Base-by-base conservation (phyloP, 2,888 invertebrate species). In the Lathronympha strigana region DNA sequence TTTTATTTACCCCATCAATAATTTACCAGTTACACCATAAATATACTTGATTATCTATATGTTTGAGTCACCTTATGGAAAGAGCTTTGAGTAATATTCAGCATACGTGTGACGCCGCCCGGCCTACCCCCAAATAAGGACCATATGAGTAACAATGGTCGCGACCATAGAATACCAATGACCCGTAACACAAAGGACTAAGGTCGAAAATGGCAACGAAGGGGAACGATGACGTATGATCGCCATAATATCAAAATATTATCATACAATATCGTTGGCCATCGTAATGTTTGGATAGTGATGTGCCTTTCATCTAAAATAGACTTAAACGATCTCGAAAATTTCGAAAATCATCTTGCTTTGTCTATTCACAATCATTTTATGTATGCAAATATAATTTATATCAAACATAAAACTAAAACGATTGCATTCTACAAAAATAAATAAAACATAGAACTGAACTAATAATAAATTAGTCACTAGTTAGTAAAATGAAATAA, bases 251-350 rank as follows among this genome's bases (percentile, higher is more conserved):
- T 78, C 83, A 72, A 79, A 84, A 86, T 77, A 90, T 90, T 91
- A 91, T 85, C 90, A 91, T 90, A 91, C 91, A 91, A 91, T 90
- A 87, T 76, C 68, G 60, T 36, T 61, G 78, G 68, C 69, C 82
- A 81, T 83, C 82, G 84, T 81, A 77, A 76, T 72, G 71, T 71
- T 74, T 73, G 33, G 9, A 57, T 73, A 76, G 72, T 72, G 72
- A 69, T 69, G 75, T 64, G 13, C 25, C 8, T 15, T 11, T 13
- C 15, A 4, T 54, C 21, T 23, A 11, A 21, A 23, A 25, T 15
- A 17, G 4, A 38, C 19, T 49, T 21, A 13, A 33, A 0, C 2
- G 13, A 33, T 11, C 13, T n/a, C n/a, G n/a, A n/a, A n/a, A n/a
- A n/a, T n/a, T n/a, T n/a, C n/a, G n/a, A n/a, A n/a, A n/a, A n/a